These are phyloP conservation scores for Rhinoraja longicauda DNA, from an alignment of 2,797 vertebrate species.

Conservation along the genomic window DNA sequence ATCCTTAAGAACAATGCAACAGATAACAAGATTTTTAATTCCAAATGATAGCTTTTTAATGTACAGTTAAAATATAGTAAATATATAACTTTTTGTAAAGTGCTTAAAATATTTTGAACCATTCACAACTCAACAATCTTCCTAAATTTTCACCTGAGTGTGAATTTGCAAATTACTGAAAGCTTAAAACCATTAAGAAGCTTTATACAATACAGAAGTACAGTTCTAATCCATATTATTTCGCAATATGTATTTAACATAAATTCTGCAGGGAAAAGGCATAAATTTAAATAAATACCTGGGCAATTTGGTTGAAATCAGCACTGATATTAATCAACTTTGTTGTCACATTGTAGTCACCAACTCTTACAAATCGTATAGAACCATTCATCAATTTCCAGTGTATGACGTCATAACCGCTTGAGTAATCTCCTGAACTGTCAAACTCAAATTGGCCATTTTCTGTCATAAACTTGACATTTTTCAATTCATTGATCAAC, in stretches of 20 bases:
- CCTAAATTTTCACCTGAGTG: background rate
- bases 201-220: background rate
- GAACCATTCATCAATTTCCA: background rate
- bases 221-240: background rate
- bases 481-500: conserved; percentile 17
- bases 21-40: background rate
- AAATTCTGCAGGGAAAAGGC: background rate
- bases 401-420: conserved; percentile 6
- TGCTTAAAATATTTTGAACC: background rate
- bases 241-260: too few species aligned
- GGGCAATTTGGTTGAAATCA: background rate
- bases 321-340: background rate
- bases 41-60: background rate
- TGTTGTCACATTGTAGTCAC: background rate
- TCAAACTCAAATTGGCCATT: conserved; percentile 9
- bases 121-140: background rate
- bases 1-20: background rate
- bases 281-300: background rate
- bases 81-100: background rate
- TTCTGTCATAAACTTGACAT: background rate
- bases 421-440: conserved; percentile 12
- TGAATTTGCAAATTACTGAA: background rate
- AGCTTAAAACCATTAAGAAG: background rate
- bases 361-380: background rate
- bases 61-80: background rate